phyloP scores from a whole-genome alignment of 2,797 vertebrate species.

The Enteromius argenteus region DNA sequence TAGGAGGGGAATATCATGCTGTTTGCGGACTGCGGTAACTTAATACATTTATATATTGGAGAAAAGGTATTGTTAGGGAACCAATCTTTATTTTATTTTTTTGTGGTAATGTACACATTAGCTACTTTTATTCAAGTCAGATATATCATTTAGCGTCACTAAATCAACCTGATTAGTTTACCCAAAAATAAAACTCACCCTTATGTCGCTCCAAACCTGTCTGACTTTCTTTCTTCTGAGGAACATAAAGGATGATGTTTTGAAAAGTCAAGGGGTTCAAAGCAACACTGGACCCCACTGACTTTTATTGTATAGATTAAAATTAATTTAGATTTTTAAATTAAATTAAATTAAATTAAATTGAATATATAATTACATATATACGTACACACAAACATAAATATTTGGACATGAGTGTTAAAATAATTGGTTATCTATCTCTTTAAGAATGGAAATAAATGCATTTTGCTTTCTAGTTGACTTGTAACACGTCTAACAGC shows the following conservation, averaged over 20 bases:
- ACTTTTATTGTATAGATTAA: not conserved
- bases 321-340: not conserved
- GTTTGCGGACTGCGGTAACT: conserved; percentile 49
- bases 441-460: not conserved
- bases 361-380: not conserved
- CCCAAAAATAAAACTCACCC: not conserved
- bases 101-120: not conserved
- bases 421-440: not conserved
- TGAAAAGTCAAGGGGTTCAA: not conserved
- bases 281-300: not conserved
- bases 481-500: not conserved
- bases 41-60: conserved; percentile 22
- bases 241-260: not conserved
- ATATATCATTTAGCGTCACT: not conserved
- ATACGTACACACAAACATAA: not conserved
- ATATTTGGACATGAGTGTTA: not conserved
- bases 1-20: conserved; percentile 43
- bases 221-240: not conserved
- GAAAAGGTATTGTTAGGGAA: not conserved
- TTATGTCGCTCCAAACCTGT: not conserved
- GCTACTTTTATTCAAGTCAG: not conserved
- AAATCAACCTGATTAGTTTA: not conserved
- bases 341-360: not conserved
- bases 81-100: not conserved
- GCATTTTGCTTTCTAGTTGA: not conserved